Evolutionary conservation across 1,140 invertebrate species (phyloP).

Genomic region (Ostrea denselamellosa): DNA sequence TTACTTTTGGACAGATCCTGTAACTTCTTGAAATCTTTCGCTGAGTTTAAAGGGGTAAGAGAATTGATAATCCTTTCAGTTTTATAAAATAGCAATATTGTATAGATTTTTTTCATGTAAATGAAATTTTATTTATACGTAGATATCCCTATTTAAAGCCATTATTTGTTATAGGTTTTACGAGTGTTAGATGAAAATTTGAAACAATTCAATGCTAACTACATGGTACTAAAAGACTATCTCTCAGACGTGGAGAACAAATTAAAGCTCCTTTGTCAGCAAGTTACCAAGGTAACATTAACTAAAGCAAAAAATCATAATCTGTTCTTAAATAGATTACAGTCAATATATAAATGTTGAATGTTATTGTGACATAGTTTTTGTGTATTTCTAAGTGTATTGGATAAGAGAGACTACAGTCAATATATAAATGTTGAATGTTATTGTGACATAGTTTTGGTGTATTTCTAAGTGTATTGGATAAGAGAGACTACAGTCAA

Average conservation of each 20-base stretch:
- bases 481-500: too few species aligned
- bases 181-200: constrained; percentile 62
- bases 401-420: too few species aligned
- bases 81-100: background rate
- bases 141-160: background rate
- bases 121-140: background rate
- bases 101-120: background rate
- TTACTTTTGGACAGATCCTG: constrained; percentile 23
- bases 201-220: constrained; percentile 68
- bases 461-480: too few species aligned
- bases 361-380: too few species aligned
- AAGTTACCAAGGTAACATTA: constrained; percentile 61
- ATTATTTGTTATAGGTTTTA: constrained; percentile 57
- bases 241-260: constrained; percentile 67
- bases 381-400: too few species aligned
- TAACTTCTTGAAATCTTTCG: constrained; percentile 38
- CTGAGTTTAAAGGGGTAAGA: constrained; percentile 35
- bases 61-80: constrained; percentile 3
- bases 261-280: constrained; percentile 55
- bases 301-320: background rate
- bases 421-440: too few species aligned
- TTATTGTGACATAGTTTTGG: too few species aligned
- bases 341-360: too few species aligned
- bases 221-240: constrained; percentile 72
- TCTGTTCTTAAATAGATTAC: too few species aligned